Conservation (phyloP, 2,888 invertebrate species). For the Hypselothyrea guttata region DNA sequence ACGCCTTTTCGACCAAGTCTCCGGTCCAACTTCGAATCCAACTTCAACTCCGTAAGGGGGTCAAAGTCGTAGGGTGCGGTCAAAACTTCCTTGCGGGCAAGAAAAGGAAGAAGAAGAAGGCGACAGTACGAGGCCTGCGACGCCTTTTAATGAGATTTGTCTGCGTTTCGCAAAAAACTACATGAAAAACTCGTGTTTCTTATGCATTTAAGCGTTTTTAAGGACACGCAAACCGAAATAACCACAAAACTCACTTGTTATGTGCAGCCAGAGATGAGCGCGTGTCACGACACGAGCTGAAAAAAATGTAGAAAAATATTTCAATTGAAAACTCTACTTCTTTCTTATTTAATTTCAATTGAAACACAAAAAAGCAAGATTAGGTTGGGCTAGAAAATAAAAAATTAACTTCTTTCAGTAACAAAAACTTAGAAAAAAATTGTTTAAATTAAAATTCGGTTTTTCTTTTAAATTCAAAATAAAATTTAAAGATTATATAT, state of each 20-base stretch:
- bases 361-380: too few species aligned
- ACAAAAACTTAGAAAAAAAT: too few species aligned
- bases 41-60: slow-evolving; percentile 6
- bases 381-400: too few species aligned
- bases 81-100: slow-evolving; percentile 11
- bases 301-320: too few species aligned
- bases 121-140: slow-evolving; percentile 51
- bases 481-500: too few species aligned
- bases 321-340: too few species aligned
- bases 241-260: slow-evolving; percentile 28
- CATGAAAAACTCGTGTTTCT: slow-evolving; percentile 69
- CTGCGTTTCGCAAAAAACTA: slow-evolving; percentile 42
- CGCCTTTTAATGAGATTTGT: slow-evolving; percentile 78
- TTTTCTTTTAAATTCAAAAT: too few species aligned
- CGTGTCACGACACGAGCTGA: too few species aligned
- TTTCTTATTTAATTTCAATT: too few species aligned
- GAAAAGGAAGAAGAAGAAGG: slow-evolving; percentile 17
- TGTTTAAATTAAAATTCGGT: too few species aligned
- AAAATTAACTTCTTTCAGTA: too few species aligned
- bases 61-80: background rate
- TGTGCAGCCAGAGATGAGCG: slow-evolving; percentile 1
- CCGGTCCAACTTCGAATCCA: slow-evolving; percentile 27
- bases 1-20: slow-evolving; percentile 39
- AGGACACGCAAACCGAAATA: slow-evolving; percentile 61
- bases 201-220: slow-evolving; percentile 57